These are phyloP conservation scores for Lasius platythorax DNA, from an alignment of 2,888 invertebrate genomes.

Conservation along the genomic window DNA sequence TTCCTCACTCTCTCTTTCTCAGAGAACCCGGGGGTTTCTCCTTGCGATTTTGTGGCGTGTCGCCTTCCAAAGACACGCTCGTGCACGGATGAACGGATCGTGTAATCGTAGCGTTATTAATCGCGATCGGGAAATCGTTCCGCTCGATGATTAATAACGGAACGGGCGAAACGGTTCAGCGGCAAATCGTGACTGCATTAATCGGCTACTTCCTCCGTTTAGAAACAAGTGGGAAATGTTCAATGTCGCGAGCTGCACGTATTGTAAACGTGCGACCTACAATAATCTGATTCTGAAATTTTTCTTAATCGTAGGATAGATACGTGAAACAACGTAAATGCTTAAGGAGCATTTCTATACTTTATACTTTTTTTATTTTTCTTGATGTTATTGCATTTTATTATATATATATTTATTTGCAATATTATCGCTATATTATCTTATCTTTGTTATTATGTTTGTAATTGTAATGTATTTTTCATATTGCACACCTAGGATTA, in stretches of 20 bases:
- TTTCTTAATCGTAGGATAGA: neutral
- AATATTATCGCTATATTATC: neutral
- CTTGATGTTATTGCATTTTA: neutral
- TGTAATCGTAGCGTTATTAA: conserved; percentile 66
- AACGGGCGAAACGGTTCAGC: conserved; percentile 53
- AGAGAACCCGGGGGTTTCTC: neutral
- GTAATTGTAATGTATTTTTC: neutral
- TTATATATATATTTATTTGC: neutral
- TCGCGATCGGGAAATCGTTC: conserved; percentile 74
- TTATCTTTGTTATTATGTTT: neutral
- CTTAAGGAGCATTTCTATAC: neutral
- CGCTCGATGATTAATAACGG: conserved; percentile 70
- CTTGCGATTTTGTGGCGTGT: conserved; percentile 22
- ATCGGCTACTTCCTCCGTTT: conserved; percentile 41
- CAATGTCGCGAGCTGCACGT: neutral
- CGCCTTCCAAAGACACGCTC: conserved; percentile 6
- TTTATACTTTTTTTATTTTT: neutral
- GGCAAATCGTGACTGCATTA: conserved; percentile 47
- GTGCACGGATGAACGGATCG: conserved; percentile 38
- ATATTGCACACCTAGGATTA: neutral
- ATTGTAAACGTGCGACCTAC: neutral
- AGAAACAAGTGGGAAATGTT: conserved; percentile 14
- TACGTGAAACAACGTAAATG: neutral
- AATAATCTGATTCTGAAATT: neutral
- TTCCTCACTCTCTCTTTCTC: conserved; percentile 19